phyloP scores from a whole-genome alignment of 2,888 invertebrate genomes.

The Metacarcinus magister region DNA sequence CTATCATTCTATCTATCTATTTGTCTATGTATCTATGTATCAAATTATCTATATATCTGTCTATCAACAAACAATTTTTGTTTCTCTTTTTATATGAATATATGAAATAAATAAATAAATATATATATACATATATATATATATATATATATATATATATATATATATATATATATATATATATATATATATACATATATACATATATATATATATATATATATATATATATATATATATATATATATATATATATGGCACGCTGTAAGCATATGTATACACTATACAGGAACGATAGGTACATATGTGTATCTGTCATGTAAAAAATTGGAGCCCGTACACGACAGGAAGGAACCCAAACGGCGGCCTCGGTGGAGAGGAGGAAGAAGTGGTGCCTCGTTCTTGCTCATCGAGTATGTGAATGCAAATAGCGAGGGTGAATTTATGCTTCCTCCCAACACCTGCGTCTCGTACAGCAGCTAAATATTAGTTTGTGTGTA shows the following conservation, averaged over 20 bases:
- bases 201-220: slow-evolving; percentile 49
- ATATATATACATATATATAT: not conserved
- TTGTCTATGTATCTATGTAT: not conserved
- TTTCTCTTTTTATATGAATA: not conserved
- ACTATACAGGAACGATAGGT: not conserved
- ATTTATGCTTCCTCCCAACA: slow-evolving; percentile 37
- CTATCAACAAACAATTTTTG: not conserved
- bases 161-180: slow-evolving; percentile 45
- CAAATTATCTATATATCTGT: not conserved
- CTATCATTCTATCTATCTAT: not conserved
- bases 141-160: not conserved
- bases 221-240: too few relatives aligned
- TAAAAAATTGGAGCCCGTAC: not conserved
- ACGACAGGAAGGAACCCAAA: not conserved
- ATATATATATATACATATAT: slow-evolving; percentile 53
- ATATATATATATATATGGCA: not conserved
- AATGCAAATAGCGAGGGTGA: slow-evolving; percentile 22
- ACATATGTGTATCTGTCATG: not conserved
- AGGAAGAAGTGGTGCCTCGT: slow-evolving; percentile 31
- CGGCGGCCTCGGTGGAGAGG: not conserved
- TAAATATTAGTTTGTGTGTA: slow-evolving; percentile 53
- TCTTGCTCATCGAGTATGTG: slow-evolving; percentile 37
- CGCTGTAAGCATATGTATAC: not conserved
- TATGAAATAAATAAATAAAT: not conserved
- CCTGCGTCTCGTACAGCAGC: slow-evolving; percentile 6